phyloP scores from a whole-genome alignment of 2,888 invertebrate species.

The Empis stercorea region DNA sequence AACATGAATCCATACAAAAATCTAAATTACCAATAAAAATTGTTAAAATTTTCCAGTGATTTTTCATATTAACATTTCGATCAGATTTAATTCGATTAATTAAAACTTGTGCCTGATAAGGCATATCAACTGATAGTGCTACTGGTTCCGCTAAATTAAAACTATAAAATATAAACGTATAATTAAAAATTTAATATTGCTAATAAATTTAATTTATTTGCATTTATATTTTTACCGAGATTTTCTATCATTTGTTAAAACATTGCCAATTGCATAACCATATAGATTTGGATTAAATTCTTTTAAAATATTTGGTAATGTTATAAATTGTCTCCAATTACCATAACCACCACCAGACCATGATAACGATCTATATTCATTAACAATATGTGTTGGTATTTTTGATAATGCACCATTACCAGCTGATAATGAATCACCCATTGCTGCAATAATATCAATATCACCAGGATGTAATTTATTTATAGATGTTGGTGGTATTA shows the following conservation, averaged over 20 bases:
- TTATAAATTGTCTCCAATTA: conserved; percentile 40
- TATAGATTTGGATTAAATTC: conserved; percentile 49
- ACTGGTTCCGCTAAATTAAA: too few species aligned
- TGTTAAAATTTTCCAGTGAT: conserved; percentile 49
- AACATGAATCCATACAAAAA: conserved; percentile 45
- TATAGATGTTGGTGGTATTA: conserved; percentile 37
- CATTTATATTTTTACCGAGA: conserved; percentile 10
- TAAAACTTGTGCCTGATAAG: too few species aligned
- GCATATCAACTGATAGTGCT: too few species aligned
- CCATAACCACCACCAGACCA: conserved; percentile 40
- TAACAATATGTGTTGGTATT: conserved; percentile 32
- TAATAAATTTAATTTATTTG: too few species aligned
- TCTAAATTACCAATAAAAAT: conserved; percentile 48
- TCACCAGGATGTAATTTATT: conserved; percentile 43
- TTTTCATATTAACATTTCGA: conserved; percentile 21
- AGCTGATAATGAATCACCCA: conserved; percentile 48
- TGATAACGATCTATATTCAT: conserved; percentile 39
- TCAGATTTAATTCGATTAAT: too few species aligned
- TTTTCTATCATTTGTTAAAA: conserved; percentile 17
- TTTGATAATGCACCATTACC: conserved; percentile 41
- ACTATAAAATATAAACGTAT: background rate
- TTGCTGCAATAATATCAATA: conserved; percentile 44
- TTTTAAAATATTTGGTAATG: conserved; percentile 46
- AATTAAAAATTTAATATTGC: too few species aligned
- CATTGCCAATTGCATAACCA: conserved; percentile 36